These are phyloP conservation scores for Callocephalon fimbriatum DNA, from an alignment of 2,113 vertebrate genomes.

Conservation along the genomic window DNA sequence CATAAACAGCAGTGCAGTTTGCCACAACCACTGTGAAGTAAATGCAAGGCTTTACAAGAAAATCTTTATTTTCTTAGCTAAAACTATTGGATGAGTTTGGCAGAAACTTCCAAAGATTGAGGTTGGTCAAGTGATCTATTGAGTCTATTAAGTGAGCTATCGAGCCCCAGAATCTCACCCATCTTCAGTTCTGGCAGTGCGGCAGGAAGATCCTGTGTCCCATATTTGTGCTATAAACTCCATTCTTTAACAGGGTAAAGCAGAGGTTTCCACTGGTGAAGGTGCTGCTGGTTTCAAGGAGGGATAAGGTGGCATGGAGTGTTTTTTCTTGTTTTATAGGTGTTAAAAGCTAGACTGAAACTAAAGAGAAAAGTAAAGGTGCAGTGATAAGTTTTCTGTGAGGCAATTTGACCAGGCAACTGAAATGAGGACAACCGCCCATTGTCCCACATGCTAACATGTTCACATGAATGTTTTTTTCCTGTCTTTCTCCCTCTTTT, in stretches of 20 bases:
- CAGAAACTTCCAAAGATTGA: background rate
- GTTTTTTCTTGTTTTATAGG: background rate
- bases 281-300: background rate
- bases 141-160: background rate
- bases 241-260: background rate
- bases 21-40: background rate
- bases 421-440: background rate
- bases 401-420: background rate
- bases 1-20: background rate
- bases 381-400: background rate
- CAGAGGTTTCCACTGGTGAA: background rate
- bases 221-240: background rate
- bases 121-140: accelerated
- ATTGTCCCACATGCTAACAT: background rate
- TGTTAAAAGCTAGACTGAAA: background rate
- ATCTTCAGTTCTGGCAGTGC: background rate
- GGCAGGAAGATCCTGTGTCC: background rate
- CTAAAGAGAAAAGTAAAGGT: background rate
- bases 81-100: background rate
- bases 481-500: background rate
- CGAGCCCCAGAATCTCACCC: background rate
- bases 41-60: background rate
- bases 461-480: conserved; percentile 16
- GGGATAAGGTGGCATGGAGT: background rate
- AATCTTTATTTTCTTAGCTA: background rate